Base-by-base conservation (phyloP, 2,113 vertebrate species). In the Corythoichthys haematopterus region DNA sequence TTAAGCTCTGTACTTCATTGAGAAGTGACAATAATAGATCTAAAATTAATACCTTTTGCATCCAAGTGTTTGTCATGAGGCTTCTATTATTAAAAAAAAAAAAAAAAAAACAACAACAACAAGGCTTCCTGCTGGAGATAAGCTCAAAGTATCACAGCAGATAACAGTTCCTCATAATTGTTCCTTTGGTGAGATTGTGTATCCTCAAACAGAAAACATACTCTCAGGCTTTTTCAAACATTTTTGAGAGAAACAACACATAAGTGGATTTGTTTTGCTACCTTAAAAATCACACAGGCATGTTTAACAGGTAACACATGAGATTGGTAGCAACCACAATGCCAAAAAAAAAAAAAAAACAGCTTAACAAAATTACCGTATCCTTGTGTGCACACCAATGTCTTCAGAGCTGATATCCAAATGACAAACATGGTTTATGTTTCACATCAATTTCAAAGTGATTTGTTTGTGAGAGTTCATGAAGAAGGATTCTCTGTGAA, bases 311-410 rank as follows among this genome's bases (percentile, higher is more conserved):
- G 40, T 43, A 46, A 52, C 16, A 20, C 20, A 28, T 28, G 20
- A 28, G 20, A 28, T 28, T 3, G 16, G 16, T 20, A 2, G 50
- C 65, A 68, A 73, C 78, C 71, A 85, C 71, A 84, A 79, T 64
- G 79, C 68, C 20, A 28, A 28, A 28, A 28, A 28, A 28, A 28
- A 28, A 28, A 77, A 66, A 83, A 77, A 74, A 66, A 47, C 72
- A 79, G 60, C 52, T 71, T 73, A 80, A 87, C 62, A 69, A 75
- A 75, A 84, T 80, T 69, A 68, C 65, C 20, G 20, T 28, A 28
- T 28, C 51, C 33, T 68, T 79, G 77, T 58, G 82, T 43, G 77
- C 74, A 62, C 51, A 68, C 63, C 51, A 38, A 37, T 45, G 65
- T 50, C 74, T 65, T 46, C 53, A 40, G 58, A 78, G 80, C 38